Conservation (phyloP, 2,888 invertebrate species). For the Ennomos fuscantarius region DNA sequence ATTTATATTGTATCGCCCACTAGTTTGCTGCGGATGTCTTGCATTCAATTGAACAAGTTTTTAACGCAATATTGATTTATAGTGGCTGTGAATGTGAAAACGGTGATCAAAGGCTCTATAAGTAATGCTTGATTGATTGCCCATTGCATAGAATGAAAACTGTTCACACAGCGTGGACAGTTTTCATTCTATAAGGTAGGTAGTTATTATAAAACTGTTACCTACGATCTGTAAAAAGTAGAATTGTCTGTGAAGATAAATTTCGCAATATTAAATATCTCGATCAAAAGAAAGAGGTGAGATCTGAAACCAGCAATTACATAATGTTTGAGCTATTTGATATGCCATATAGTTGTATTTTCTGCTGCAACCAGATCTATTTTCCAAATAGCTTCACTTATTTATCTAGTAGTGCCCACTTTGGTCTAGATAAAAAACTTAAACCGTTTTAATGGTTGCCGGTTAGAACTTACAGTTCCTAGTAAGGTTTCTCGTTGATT, state of each 20-base stretch:
- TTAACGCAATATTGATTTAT: conserved; percentile 26
- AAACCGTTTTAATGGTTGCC: conserved; percentile 50
- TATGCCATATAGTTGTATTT: conserved; percentile 30
- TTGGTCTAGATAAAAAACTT: conserved; percentile 45
- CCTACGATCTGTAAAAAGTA: background rate
- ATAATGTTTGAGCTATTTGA: conserved; percentile 33
- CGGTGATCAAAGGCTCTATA: conserved; percentile 23
- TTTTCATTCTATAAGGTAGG: conserved; percentile 2
- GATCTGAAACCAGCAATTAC: conserved; percentile 24
- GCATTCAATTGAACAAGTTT: conserved; percentile 24
- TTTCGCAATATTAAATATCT: conserved; percentile 32
- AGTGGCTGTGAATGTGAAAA: conserved; percentile 10
- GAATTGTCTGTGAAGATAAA: conserved; percentile 13
- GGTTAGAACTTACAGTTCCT: conserved; percentile 47
- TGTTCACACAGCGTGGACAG: conserved; percentile 10
- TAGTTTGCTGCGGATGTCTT: conserved; percentile 30
- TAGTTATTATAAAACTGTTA: conserved; percentile 3
- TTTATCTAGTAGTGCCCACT: conserved; percentile 26
- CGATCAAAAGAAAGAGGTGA: conserved; percentile 20
- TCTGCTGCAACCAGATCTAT: conserved; percentile 24
- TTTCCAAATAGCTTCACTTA: conserved; percentile 22
- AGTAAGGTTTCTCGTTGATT: conserved; percentile 51
- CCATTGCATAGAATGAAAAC: conserved; percentile 5
- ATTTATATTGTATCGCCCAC: conserved; percentile 44
- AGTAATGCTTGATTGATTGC: conserved; percentile 22